phyloP scores from a whole-genome alignment of 2,888 invertebrate genomes.

The Eupsilia transversa region DNA sequence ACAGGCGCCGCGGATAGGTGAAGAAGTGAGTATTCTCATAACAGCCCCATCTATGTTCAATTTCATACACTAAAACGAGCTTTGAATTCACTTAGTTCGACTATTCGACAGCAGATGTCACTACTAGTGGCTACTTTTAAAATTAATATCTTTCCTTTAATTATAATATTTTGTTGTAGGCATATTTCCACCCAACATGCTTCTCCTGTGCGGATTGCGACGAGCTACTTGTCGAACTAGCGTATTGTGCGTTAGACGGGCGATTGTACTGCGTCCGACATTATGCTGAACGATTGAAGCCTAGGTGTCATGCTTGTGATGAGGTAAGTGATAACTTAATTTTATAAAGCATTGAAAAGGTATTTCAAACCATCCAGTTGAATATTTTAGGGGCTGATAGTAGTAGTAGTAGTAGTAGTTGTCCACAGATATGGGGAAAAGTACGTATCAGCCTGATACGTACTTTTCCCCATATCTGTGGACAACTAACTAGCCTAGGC shows the following conservation, averaged over 20 bases:
- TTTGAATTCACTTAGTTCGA: conserved; percentile 18
- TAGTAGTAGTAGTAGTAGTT: too few relatives aligned
- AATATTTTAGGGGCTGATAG: neutral
- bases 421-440: too few relatives aligned
- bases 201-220: conserved; percentile 97
- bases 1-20: conserved; percentile 95
- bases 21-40: conserved; percentile 85
- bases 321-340: conserved; percentile 92
- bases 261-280: conserved; percentile 98
- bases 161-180: conserved; percentile 74
- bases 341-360: neutral
- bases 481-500: neutral
- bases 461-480: neutral
- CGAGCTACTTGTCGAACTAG: conserved; percentile 98
- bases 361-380: neutral
- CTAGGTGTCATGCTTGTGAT: conserved; percentile 98
- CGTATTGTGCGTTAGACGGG: conserved; percentile 98
- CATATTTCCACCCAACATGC: conserved; percentile 97
- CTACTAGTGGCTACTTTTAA: conserved; percentile 1
- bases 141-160: neutral
- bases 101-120: conserved; percentile 73
- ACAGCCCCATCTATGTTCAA: conserved; percentile 45
- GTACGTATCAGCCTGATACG: too few relatives aligned
- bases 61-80: accelerated
- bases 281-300: conserved; percentile 98